A percentile compares a stretch with the other conserved stretches of the same genome.
Conservation (phyloP, 2,888 invertebrate genomes). For the Temnothorax rugatulus region DNA sequence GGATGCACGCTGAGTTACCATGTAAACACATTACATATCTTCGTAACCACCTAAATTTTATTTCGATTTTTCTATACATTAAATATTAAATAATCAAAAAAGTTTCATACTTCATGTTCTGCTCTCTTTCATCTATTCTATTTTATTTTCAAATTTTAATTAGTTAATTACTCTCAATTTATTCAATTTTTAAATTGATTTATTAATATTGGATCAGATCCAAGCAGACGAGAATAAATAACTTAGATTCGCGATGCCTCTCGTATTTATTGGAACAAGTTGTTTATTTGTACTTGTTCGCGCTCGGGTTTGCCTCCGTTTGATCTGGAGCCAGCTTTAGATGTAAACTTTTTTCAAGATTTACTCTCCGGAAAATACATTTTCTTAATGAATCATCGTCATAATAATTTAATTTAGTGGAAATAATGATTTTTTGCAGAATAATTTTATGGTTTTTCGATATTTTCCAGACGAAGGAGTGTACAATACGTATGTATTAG, state of each 20-base stretch:
- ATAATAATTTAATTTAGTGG: not conserved
- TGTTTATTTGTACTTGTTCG: not conserved
- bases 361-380: not conserved
- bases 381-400: not conserved
- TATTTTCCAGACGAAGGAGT: slow-evolving; percentile 92
- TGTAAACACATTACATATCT: slow-evolving; percentile 86
- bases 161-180: not conserved
- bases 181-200: not conserved
- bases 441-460: not conserved
- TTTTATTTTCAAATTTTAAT: not conserved
- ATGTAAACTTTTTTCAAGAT: not conserved
- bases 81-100: not conserved
- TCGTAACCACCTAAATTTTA: not conserved
- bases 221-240: not conserved
- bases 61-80: not conserved
- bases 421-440: not conserved
- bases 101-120: not conserved
- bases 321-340: not conserved
- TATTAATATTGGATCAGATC: not conserved
- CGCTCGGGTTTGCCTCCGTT: not conserved
- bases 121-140: not conserved
- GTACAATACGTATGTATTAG: slow-evolving; percentile 95
- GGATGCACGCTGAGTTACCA: slow-evolving; percentile 94
- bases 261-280: not conserved
- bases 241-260: not conserved